Evolutionary conservation across 2,797 vertebrate species (phyloP), one percentile per base, ranked within the genome.

Genomic region (Taeniopygia guttata): DNA sequence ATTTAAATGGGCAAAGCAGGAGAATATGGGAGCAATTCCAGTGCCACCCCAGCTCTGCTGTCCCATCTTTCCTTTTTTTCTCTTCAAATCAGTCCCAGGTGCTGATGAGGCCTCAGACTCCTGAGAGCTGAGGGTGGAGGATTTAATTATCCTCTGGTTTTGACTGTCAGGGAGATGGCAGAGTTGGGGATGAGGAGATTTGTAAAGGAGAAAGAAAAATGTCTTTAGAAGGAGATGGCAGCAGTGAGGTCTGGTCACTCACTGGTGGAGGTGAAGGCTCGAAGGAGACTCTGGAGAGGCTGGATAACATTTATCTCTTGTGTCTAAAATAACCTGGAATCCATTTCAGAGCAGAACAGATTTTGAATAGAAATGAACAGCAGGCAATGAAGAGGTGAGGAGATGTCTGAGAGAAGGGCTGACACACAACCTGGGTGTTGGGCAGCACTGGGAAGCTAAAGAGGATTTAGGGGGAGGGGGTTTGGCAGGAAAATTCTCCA

Each of bases 261-360:
- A 13, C 5, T 75, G 1, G 2, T 1, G 0, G 1, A 23, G 45
- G 34, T 26, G 32, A 34, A 70, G 34, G 17, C 32, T 67, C 18
- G 20, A 42, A 48, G 59, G n/a, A 70, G 32, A 5, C 21, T 25
- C 43, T 27, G 27, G 36, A 84, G 32, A 80, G 51, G 11, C 42
- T 68, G 36, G 58, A 6, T 13, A n/a, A 52, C 23, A 34, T 62
- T 4, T 60, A 29, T 60, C 13, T 34, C 26, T 10, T 55, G 40
- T 26, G 36, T 5, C 19, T n/a, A 38, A 56, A 46, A 20, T 6
- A 0, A 11, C 23, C 25, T 51, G 29, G 27, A 56, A 56, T 51
- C 40, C 0, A 5, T 72, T 83, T 56, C 14, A 54, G 6, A 52
- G 7, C 27, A 49, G 58, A 66, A 43, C 17, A 51, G 18, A 4